Evolutionary conservation across 2,797 vertebrate species (phyloP).

Genomic region (Megalops cyprinoides): DNA sequence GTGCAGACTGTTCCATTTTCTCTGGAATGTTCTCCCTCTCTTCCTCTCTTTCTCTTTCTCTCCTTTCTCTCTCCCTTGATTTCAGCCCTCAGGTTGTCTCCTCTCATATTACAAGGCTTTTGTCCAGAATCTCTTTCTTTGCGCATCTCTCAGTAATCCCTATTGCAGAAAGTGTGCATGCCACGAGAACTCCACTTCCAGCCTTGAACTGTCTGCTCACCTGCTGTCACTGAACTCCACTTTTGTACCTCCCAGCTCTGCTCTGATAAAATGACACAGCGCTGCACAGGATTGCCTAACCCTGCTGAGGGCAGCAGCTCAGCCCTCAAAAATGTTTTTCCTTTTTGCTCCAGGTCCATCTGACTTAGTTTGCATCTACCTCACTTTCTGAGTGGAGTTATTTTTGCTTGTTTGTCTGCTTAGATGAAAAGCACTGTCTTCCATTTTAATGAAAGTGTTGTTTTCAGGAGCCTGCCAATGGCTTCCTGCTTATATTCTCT

Average conservation of each 20-base stretch:
- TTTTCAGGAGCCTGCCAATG: not conserved
- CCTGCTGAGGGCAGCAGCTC: conserved; percentile 5
- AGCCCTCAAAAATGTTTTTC: not conserved
- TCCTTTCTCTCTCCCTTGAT: no score
- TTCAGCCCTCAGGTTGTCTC: no score
- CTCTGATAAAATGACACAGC: not conserved
- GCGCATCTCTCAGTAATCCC: no score
- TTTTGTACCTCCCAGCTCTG: conserved; percentile 8
- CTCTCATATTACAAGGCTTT: no score
- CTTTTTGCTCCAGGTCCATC: conserved; percentile 9
- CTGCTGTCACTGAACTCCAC: no score
- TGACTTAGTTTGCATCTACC: not conserved
- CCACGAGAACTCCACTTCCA: no score
- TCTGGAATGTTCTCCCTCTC: no score
- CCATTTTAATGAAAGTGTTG: conserved; percentile 11
- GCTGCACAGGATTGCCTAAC: not conserved
- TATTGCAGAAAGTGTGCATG: no score
- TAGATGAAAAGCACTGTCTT: conserved; percentile 8
- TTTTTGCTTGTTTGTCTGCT: conserved; percentile 10
- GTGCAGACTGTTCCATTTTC: no score
- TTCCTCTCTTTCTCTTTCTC: no score
- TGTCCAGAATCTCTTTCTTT: no score
- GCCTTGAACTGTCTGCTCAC: no score
- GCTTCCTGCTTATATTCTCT: not conserved
- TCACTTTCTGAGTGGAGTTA: not conserved